Evolutionary conservation across 2,797 vertebrate species (phyloP), one percentile per base, ranked within the genome.

Genomic region (Rhincodon typus): DNA sequence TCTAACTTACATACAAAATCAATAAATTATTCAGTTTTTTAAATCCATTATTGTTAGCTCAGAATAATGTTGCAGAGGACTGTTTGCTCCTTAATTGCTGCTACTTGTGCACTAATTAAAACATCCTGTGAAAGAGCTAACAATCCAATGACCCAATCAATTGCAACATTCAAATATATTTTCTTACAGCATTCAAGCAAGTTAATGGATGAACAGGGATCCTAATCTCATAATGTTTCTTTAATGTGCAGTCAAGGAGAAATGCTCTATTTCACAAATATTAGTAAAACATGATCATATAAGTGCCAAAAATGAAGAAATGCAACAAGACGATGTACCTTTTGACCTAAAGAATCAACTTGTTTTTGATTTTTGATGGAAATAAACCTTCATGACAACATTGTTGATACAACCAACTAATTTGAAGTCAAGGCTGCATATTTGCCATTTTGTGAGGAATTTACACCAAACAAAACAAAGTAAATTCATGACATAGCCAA

Each of bases 11-110:
- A 94, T 72, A 34, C 74, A 46, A 62, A 94, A 34, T 94, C 21
- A 74, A 93, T 93, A 90, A 90, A 27, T 94, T 94, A 50, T 69
- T 70, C 23, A 94, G 66, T 30, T 94, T 46, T 66, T 72, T 30
- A 13, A 42, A 94, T 30, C 27, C 86, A 15, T 88, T 57, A 7
- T 70, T 70, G 42, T 94, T 70, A 27, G 57, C 17, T 27, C n/a
- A 70, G 62, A 69, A 42, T 46, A 70, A 94, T 94, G 38, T 66
- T 30, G n/a, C 90, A 42, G 42, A 62, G 50, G 87, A 53, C 0
- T 12, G 57, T 90, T 57, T 62, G 25, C 53, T 34, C 25, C 50
- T 88, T 88, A 50, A 70, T 70, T 94, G n/a, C 67, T 94, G 62
- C 38, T 42, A 46, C 10, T 50, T 94, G 25, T 72, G 67, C 38